Conservation (phyloP, 2,797 vertebrate species). For the Prionace glauca region DNA sequence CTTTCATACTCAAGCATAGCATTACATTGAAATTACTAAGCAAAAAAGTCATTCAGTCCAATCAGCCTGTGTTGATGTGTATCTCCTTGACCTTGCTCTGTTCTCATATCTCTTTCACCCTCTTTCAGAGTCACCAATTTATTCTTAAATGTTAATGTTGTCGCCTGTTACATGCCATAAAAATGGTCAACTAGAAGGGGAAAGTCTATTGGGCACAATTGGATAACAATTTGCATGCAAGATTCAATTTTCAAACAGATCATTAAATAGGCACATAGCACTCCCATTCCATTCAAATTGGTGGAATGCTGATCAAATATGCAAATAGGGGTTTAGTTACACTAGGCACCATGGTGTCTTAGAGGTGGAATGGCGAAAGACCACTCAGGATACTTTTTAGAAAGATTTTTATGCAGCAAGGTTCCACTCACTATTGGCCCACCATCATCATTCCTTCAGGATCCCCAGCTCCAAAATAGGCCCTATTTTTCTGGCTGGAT, state of each 20-base stretch:
- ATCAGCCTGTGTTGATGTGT: background rate
- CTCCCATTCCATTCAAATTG: background rate
- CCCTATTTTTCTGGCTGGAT: background rate
- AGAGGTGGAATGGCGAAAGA: background rate
- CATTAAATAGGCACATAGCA: background rate
- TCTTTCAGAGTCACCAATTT: background rate
- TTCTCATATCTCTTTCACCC: background rate
- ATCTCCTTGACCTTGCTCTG: background rate
- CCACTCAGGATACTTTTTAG: background rate
- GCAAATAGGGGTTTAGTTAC: background rate
- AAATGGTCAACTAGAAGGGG: background rate
- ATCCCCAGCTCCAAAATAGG: background rate
- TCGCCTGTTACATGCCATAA: background rate
- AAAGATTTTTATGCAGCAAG: background rate
- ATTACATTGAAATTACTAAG: background rate
- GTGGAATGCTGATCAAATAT: background rate
- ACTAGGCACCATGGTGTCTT: background rate
- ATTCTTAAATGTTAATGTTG: background rate
- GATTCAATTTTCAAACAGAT: background rate
- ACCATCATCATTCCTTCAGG: background rate
- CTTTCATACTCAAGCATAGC: background rate
- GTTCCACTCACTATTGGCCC: background rate
- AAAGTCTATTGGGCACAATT: background rate
- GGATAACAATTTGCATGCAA: background rate
- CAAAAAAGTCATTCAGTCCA: background rate